These are phyloP conservation scores for Dasypogon diadema DNA, from an alignment of 2,888 invertebrate species.

Conservation along the genomic window DNA sequence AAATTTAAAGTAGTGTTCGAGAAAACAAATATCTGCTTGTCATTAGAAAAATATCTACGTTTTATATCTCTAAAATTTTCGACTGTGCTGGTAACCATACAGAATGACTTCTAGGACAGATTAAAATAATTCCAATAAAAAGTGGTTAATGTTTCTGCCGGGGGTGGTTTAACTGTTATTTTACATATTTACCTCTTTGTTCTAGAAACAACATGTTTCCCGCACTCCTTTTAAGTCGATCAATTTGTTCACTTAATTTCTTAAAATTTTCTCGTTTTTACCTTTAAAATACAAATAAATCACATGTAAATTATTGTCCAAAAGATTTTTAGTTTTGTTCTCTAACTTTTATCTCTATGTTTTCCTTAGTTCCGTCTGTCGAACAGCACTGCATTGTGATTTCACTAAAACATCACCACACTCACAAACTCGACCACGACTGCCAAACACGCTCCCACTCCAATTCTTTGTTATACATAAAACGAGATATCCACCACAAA, in stretches of 20 bases:
- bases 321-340: constrained; percentile 62
- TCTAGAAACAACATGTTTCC: constrained; percentile 23
- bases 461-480: constrained; percentile 7
- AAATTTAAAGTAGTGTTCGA: no score
- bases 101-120: no score
- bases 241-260: constrained; percentile 58
- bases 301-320: constrained; percentile 70
- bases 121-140: background rate
- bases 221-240: constrained; percentile 16
- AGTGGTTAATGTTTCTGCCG: background rate
- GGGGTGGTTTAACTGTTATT: background rate
- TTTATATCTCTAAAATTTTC: no score
- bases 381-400: background rate
- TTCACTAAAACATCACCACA: background rate
- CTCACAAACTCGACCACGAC: background rate
- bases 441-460: constrained; percentile 9
- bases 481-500: constrained; percentile 11
- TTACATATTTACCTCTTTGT: constrained; percentile 28
- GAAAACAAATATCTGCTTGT: no score
- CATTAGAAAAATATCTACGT: no score
- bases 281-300: constrained; percentile 62
- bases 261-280: constrained; percentile 62
- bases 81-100: no score
- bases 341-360: background rate
- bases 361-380: background rate